Evolutionary conservation across 2,888 invertebrate species (phyloP), one percentile per base, ranked within the genome.

Genomic region (Phyllotreta cruciferae): DNA sequence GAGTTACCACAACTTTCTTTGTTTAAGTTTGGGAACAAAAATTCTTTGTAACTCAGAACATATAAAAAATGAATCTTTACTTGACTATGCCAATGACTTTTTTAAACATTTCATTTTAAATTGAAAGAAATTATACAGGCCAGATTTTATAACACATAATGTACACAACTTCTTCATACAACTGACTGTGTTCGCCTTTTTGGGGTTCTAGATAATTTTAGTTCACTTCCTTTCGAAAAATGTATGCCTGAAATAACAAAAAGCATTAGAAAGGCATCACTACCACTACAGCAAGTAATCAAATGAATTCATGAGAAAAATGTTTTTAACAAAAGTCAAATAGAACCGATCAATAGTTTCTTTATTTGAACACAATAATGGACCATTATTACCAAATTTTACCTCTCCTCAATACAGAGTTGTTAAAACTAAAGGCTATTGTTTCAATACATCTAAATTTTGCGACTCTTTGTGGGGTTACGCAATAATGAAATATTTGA

Each of bases 181-280:
- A 53, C 44, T 42, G 64, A 64, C 35, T 64, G 68, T 66, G 64
- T 66, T 52, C 52, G 58, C 58, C 53, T 64, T 44, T 68, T 62
- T 64, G 65, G 68, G 49, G 53, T 42, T 44, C 47, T 68, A 42
- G 68, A 68, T 62, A 66, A 66, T 57, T 66, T 64, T 62, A 62
- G 49, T 49, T 56, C 62, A 11, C 44, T 57, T 38, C 57, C 57
- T 3, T 57, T 58, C 37, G 58, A 58, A 50, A 50, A 58, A 45
- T 58, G 6, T 50, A 58, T 58, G 58, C 39, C 58, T 14, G 38
- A 58, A 49, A 49, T 58, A 24, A 58, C 49, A 49, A 49, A 50
- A 58, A 58, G 38, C 3, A 37, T 58, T 24, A 36, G 39, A 50
- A 58, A 58, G 38, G 37, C 58, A 11, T 7, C 58, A 47, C 39